Evolutionary conservation across 2,888 invertebrate species (phyloP).

Genomic region (Byasa hedistus): DNA sequence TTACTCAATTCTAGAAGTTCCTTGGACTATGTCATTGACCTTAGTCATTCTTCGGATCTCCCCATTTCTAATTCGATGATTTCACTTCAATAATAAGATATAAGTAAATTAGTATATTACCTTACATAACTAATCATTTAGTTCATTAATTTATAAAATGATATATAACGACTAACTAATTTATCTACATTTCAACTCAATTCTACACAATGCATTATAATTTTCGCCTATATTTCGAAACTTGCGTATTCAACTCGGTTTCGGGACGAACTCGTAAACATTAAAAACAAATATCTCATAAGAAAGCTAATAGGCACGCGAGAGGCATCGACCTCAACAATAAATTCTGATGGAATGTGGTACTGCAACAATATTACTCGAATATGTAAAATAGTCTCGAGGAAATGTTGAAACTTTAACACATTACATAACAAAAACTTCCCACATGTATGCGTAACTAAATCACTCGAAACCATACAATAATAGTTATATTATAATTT

Average conservation of each 20-base stretch:
- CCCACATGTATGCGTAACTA: not conserved
- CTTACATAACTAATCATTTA: too few species aligned
- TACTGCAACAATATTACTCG: conserved; percentile 22
- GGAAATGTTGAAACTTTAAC: not conserved
- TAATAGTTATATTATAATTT: not conserved
- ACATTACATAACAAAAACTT: not conserved
- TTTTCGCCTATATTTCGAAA: conserved; percentile 1
- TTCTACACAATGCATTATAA: not conserved
- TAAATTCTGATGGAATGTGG: conserved; percentile 27
- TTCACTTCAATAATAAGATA: too few species aligned
- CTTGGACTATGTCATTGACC: too few species aligned
- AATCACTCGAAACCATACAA: not conserved
- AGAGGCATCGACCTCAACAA: conserved; percentile 25
- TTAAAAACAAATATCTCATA: conserved; percentile 28
- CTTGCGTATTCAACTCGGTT: conserved; percentile 11
- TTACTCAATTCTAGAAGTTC: too few species aligned
- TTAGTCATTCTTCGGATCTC: too few species aligned
- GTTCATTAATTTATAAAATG: too few species aligned
- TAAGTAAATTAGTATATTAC: too few species aligned
- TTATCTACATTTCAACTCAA: too few species aligned
- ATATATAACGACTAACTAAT: too few species aligned
- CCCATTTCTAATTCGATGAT: too few species aligned
- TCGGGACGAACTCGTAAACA: conserved; percentile 18
- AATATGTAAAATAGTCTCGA: conserved; percentile 1
- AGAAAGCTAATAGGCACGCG: conserved; percentile 26